phyloP scores from a whole-genome alignment of 2,888 invertebrate species.

The Melanchra persicariae region DNA sequence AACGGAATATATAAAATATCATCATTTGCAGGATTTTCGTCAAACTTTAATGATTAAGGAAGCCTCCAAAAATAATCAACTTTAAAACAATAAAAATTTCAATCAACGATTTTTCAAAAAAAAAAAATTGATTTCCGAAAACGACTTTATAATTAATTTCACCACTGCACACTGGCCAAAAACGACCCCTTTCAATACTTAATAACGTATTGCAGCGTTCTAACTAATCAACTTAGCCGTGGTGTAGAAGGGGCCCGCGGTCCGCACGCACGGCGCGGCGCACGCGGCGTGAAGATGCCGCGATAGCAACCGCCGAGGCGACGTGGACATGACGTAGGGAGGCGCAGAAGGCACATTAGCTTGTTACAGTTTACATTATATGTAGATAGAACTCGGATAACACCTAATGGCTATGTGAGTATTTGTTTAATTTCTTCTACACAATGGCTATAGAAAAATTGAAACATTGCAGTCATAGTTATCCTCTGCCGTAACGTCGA shows the following conservation, averaged over 20 bases:
- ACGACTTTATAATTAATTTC: slow-evolving; percentile 48
- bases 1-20: not conserved
- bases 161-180: slow-evolving; percentile 28
- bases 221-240: slow-evolving; percentile 71
- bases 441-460: no score
- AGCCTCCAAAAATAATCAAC: not conserved
- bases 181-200: slow-evolving; percentile 62
- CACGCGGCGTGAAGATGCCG: slow-evolving; percentile 84
- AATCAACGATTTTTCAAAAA: no score
- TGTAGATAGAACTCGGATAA: no score
- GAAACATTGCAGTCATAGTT: no score
- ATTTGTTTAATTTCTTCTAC: no score
- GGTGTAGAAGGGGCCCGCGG: slow-evolving; percentile 70
- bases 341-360: slow-evolving; percentile 26
- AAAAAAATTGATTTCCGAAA: slow-evolving; percentile 32
- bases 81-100: not conserved
- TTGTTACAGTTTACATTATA: no score
- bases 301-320: slow-evolving; percentile 75
- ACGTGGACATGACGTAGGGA: not conserved
- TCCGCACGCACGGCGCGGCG: slow-evolving; percentile 70
- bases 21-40: no score
- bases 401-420: no score
- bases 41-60: no score
- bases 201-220: slow-evolving; percentile 70
- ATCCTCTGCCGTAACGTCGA: no score